A percentile compares a stretch with the other conserved stretches of the same genome.
These are phyloP conservation scores for Fulica atra DNA, from an alignment of 2,113 vertebrate species.

Conservation along the genomic window DNA sequence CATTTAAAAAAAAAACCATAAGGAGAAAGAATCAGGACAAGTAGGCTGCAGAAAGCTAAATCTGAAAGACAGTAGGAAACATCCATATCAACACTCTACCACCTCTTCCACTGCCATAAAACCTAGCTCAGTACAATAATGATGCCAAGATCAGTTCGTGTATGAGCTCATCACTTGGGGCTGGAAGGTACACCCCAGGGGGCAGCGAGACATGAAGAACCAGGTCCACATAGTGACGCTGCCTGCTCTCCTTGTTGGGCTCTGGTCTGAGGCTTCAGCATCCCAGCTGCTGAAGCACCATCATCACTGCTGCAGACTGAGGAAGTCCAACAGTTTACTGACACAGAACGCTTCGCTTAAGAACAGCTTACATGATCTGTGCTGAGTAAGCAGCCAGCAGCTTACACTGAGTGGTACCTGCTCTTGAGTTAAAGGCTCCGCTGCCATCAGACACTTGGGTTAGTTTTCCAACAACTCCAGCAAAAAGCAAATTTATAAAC, in stretches of 20 bases:
- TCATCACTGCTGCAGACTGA: accelerated
- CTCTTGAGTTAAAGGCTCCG: background rate
- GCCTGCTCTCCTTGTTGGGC: background rate
- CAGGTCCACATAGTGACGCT: accelerated
- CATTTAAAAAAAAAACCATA: background rate
- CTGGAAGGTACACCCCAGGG: background rate
- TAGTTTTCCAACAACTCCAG: background rate
- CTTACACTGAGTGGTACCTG: background rate
- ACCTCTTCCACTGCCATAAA: background rate
- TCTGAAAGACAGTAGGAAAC: background rate
- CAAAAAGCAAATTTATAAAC: background rate
- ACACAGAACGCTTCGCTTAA: background rate
- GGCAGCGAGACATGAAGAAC: accelerated
- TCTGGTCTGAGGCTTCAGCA: background rate
- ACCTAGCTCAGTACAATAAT: background rate
- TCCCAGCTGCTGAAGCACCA: accelerated
- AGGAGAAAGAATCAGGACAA: background rate
- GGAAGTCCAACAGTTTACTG: too few relatives aligned
- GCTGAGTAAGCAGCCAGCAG: background rate
- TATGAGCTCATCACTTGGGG: background rate
- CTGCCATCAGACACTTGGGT: background rate
- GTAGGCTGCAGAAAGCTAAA: background rate
- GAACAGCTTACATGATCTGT: background rate
- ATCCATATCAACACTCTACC: background rate
- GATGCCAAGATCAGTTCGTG: background rate